Percentiles rank a stretch among this genome's conserved stretches.
Evolutionary conservation across 2,113 vertebrate species (phyloP).

Genomic region (Loxodonta africana): DNA sequence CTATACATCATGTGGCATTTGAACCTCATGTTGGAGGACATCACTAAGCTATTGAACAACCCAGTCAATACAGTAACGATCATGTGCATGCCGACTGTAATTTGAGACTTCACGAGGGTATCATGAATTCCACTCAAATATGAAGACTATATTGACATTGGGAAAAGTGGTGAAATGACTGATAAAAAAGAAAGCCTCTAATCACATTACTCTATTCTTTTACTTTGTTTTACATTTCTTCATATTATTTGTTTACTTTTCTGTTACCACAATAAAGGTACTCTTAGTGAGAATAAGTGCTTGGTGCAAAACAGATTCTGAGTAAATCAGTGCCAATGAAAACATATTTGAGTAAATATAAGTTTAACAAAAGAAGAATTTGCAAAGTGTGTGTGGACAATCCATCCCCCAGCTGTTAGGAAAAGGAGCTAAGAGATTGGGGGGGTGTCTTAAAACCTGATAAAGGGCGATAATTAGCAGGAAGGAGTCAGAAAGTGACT

Average conservation of each 20-base stretch:
- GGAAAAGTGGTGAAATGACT: not conserved
- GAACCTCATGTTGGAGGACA: not conserved
- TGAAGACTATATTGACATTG: not conserved
- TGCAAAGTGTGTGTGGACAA: too few relatives aligned
- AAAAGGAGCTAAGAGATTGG: not conserved
- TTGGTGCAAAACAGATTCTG: not conserved
- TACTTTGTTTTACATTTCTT: not conserved
- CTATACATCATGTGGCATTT: not conserved
- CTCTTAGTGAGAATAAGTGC: not conserved
- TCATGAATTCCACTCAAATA: not conserved
- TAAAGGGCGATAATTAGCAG: not conserved
- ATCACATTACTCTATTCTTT: not conserved
- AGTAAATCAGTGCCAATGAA: not conserved
- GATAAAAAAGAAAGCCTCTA: not conserved
- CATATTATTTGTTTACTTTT: not conserved
- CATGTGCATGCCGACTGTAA: not conserved
- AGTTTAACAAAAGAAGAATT: not conserved
- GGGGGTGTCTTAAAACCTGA: not conserved
- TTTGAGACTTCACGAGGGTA: not conserved
- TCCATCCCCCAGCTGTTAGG: not conserved
- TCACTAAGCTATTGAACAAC: not conserved
- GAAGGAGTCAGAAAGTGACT: not conserved
- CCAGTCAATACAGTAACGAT: fast-evolving
- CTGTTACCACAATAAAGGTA: not conserved
- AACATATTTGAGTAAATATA: not conserved